These are phyloP conservation scores for Hippocampus abdominalis DNA, from an alignment of 2,113 vertebrate species.

Conservation along the genomic window DNA sequence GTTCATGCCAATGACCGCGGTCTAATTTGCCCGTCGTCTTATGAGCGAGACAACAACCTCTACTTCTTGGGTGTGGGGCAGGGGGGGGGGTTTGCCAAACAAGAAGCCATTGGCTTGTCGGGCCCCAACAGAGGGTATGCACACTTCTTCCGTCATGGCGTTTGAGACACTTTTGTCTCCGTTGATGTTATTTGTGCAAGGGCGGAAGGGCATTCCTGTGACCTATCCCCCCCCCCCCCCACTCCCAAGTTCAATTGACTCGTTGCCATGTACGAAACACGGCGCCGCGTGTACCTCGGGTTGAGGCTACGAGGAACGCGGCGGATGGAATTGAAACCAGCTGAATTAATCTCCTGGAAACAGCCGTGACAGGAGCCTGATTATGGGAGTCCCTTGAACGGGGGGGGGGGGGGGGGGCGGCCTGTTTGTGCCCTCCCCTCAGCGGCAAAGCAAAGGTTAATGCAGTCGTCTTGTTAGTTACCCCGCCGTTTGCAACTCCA, in stretches of 20 bases:
- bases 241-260: slow-evolving; percentile 67
- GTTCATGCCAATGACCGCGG: too few species aligned
- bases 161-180: slow-evolving; percentile 37
- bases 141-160: not conserved
- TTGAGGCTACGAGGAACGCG: slow-evolving; percentile 41
- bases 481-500: slow-evolving; percentile 52
- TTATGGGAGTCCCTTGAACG: slow-evolving; percentile 71
- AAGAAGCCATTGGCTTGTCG: not conserved
- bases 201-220: slow-evolving; percentile 40
- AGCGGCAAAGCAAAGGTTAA: slow-evolving; percentile 74
- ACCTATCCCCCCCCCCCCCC: slow-evolving; percentile 40
- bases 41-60: too few species aligned
- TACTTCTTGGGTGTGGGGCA: too few species aligned
- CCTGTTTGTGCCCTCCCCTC: slow-evolving; percentile 63
- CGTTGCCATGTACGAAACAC: slow-evolving; percentile 64
- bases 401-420: too few species aligned
- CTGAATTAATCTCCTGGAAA: slow-evolving; percentile 75
- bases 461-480: slow-evolving; percentile 70
- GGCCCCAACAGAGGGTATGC: too few species aligned
- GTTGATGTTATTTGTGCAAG: slow-evolving; percentile 61
- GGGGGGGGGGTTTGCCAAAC: not conserved
- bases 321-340: slow-evolving; percentile 70
- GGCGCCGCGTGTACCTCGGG: slow-evolving; percentile 56
- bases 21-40: too few species aligned
- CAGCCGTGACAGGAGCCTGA: slow-evolving; percentile 74